phyloP scores from a whole-genome alignment of 1,140 invertebrate genomes.

The Drosophila orena region DNA sequence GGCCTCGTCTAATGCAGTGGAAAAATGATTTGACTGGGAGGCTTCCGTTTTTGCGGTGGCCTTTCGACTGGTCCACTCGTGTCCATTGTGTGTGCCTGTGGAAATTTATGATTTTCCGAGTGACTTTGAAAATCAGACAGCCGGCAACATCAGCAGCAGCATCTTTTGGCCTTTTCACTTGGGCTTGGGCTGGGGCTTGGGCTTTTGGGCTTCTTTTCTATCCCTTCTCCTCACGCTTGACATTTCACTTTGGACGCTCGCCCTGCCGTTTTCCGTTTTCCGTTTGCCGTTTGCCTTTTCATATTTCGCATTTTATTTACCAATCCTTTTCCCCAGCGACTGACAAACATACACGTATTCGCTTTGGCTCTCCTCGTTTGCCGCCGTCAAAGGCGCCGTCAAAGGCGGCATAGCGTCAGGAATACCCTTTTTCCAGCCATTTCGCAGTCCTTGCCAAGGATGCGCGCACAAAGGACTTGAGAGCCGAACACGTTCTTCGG shows the following conservation, averaged over 20 bases:
- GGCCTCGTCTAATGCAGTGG: conserved; percentile 74
- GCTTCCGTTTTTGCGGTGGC: conserved; percentile 67
- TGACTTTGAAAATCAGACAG: conserved; percentile 72
- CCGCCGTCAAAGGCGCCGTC: conserved; percentile 36
- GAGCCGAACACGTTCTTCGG: conserved; percentile 39
- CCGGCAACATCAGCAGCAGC: conserved; percentile 11
- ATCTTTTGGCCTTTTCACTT: conserved; percentile 26
- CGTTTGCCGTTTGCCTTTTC: conserved; percentile 45
- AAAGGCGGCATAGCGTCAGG: conserved; percentile 10
- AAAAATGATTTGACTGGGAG: conserved; percentile 77
- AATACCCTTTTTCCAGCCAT: conserved; percentile 24
- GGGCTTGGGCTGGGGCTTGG: conserved; percentile 10
- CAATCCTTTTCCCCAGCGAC: conserved; percentile 10
- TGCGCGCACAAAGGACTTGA: conserved; percentile 35
- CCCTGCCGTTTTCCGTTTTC: conserved; percentile 16
- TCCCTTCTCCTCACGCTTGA: conserved; percentile 64
- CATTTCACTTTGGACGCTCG: conserved; percentile 76
- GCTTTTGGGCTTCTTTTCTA: conserved; percentile 8
- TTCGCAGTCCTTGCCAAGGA: conserved; percentile 29
- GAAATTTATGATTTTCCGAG: conserved; percentile 79
- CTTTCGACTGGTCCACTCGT: conserved; percentile 41
- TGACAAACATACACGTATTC: conserved; percentile 37
- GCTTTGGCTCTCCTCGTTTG: conserved; percentile 32
- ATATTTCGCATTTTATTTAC: conserved; percentile 50
- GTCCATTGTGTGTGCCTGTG: conserved; percentile 35